Percentiles rank a stretch among this genome's conserved stretches.
Evolutionary conservation across 2,113 vertebrate genomes (phyloP).

Genomic region (Athene cunicularia): DNA sequence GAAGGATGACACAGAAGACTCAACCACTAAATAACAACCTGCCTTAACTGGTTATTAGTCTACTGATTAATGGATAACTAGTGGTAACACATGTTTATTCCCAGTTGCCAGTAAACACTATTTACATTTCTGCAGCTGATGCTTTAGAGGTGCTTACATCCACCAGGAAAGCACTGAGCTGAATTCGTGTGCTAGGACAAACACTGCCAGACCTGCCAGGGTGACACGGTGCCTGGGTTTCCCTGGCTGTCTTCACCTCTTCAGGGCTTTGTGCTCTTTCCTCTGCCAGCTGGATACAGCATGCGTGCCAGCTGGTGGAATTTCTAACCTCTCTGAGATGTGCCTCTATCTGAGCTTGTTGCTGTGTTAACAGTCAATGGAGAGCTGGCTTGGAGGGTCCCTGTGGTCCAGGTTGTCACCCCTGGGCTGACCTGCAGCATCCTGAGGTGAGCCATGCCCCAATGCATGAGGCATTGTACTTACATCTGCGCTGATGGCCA

Average conservation of each 20-base stretch:
- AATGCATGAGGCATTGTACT: background rate
- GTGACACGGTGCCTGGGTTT: background rate
- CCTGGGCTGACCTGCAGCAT: background rate
- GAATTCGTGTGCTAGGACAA: background rate
- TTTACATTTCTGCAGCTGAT: background rate
- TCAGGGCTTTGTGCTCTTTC: background rate
- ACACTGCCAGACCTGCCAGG: background rate
- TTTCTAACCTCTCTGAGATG: background rate
- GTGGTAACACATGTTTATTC: background rate
- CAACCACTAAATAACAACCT: background rate
- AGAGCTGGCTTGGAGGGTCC: background rate
- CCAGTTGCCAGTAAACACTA: background rate
- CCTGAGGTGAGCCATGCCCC: background rate
- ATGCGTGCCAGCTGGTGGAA: background rate
- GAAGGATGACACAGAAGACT: background rate
- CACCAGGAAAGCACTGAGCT: background rate
- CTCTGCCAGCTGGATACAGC: conserved; percentile 14
- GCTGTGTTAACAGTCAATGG: accelerated
- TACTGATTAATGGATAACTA: background rate
- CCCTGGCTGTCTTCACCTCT: background rate
- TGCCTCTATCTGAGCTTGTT: background rate
- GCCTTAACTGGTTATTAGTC: background rate
- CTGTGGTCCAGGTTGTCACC: background rate
- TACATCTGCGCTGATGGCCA: background rate
- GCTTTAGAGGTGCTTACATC: background rate